Evolutionary conservation across 2,113 vertebrate species (phyloP).

Genomic region (Neofelis nebulosa): DNA sequence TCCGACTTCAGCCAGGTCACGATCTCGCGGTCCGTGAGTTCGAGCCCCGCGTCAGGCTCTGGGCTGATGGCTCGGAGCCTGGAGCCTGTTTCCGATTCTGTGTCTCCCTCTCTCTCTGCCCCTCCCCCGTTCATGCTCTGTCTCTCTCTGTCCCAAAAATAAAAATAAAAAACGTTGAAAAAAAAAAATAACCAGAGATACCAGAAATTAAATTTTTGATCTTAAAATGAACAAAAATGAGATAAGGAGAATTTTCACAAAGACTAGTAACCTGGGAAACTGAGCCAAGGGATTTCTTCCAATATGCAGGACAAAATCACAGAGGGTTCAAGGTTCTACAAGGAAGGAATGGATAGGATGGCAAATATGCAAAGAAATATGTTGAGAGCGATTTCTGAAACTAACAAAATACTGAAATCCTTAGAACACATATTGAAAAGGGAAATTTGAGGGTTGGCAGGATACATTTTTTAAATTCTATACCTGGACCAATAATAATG

Average conservation of each 20-base stretch:
- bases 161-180: no score
- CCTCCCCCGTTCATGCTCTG: no score
- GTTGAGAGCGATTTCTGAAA: neutral
- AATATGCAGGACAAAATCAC: neutral
- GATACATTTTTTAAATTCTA: neutral
- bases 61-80: no score
- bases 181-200: neutral
- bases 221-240: neutral
- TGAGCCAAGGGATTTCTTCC: neutral
- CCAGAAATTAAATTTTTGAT: neutral
- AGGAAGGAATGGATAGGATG: neutral
- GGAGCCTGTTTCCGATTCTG: no score
- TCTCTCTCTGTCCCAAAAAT: no score
- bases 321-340: neutral
- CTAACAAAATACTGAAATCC: neutral
- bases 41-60: no score
- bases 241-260: neutral
- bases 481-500: neutral
- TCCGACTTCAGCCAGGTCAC: no score
- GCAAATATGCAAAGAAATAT: neutral
- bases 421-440: neutral
- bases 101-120: no score
- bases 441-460: neutral
- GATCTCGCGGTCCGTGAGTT: no score
- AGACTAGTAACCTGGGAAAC: neutral